These are phyloP conservation scores for Gymnosoma rotundatum DNA, from an alignment of 2,888 invertebrate genomes.

Conservation along the genomic window DNA sequence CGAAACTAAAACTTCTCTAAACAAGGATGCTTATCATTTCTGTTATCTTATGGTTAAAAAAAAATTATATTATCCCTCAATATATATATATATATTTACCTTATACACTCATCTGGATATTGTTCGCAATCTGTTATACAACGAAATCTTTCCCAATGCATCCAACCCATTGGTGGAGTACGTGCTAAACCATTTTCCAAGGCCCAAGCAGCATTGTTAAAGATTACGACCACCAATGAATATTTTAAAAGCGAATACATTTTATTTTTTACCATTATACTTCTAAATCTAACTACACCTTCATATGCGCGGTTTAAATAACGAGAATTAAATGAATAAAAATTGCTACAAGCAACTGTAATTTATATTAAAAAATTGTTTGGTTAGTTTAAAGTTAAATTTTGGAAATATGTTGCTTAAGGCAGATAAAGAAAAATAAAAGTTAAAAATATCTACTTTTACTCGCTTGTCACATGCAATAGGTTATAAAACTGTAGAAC, in stretches of 20 bases:
- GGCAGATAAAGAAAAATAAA: slow-evolving; percentile 16
- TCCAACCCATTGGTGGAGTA: slow-evolving; percentile 88
- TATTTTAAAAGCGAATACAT: slow-evolving; percentile 52
- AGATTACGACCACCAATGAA: slow-evolving; percentile 35
- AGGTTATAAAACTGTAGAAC: too few relatives aligned
- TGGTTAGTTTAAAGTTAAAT: not conserved
- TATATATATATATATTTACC: slow-evolving; percentile 81
- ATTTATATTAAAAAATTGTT: slow-evolving; percentile 57
- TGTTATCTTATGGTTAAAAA: too few relatives aligned
- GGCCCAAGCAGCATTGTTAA: slow-evolving; percentile 50
- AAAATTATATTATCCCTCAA: too few relatives aligned
- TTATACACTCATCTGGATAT: slow-evolving; percentile 86
- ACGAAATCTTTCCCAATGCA: slow-evolving; percentile 86
- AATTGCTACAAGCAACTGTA: slow-evolving; percentile 32
- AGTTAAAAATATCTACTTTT: too few relatives aligned
- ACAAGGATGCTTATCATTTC: too few relatives aligned
- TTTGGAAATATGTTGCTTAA: not conserved
- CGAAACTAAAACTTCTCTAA: too few relatives aligned
- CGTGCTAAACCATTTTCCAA: slow-evolving; percentile 85
- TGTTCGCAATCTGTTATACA: slow-evolving; percentile 85
- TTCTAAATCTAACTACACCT: too few relatives aligned
- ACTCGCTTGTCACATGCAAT: too few relatives aligned
- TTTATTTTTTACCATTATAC: not conserved
- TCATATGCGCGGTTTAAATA: slow-evolving; percentile 16
- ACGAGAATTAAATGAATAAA: slow-evolving; percentile 51